Base-by-base conservation (phyloP, 1,140 invertebrate genomes). In the Condylostylus longicornis region DNA sequence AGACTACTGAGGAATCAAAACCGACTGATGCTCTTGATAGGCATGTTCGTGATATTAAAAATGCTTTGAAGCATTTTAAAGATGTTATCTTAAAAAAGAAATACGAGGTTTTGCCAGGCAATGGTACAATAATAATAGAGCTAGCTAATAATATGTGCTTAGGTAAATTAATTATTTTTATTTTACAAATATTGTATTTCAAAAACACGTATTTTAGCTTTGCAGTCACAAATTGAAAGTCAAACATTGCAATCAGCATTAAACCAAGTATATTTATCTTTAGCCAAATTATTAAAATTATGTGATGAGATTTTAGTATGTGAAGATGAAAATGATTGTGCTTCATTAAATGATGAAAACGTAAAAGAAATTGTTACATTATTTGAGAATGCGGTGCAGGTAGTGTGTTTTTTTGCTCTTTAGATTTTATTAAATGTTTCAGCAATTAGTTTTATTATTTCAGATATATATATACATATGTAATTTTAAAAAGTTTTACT, bases 11-110 rank as follows among this genome's bases (percentile, higher is more conserved):
- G 10, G 55, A 71, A 64, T 47, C 46, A 43, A 36, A 55, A 44
- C 45, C 61, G 43, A 45, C 55, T 47, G 67, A 67, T 40, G 68
- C 73, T 40, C 58, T 76, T 38, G 70, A 75, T 54, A 60, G 63
- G 46, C 69, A 74, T 53, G 71, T 75, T 53, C 71, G 70, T 65
- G 71, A 75, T 58, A 72, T 74, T 39, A 76, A 77, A 50, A 73
- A 80, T 60, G 81, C 83, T 10, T 63, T 89, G 34, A 75, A 77
- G 50, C 87, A 89, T 65, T 88, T 90, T 59, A 74, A 80, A 30
- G 85, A 90, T 69, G 86, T 89, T 19, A 85, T 94, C 33, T 77
- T 79, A 37, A 89, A 89, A 62, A 80, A 87, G 53, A 91, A 83
- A 62, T 66, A 89, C 42, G 86, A 91, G 67, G 86, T 91, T 72